A percentile compares a stretch with the other conserved stretches of the same genome.
Evolutionary conservation across 1,140 invertebrate genomes (phyloP).

Genomic region (Eurosta solidaginis): DNA sequence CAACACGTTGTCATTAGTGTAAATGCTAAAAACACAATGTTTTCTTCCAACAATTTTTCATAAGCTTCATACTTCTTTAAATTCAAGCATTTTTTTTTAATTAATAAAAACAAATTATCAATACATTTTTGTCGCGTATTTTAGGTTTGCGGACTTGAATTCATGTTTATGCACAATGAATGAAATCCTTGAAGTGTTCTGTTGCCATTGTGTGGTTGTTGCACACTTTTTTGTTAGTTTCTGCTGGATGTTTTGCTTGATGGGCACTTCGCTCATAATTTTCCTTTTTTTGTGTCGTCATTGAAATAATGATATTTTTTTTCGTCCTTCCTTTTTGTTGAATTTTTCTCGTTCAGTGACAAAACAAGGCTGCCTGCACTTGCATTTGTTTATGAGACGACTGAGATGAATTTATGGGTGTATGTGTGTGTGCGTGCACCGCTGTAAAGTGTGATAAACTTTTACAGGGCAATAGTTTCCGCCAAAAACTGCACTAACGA

Average conservation of each 20-base stretch:
- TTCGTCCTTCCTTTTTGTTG: background rate
- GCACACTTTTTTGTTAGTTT: background rate
- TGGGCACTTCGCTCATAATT: too few relatives aligned
- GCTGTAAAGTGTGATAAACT: slow-evolving; percentile 13
- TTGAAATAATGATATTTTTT: slow-evolving; percentile 14
- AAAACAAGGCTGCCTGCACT: background rate
- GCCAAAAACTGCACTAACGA: background rate
- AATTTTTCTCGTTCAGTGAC: background rate
- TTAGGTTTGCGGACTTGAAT: slow-evolving; percentile 1
- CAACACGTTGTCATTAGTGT: background rate
- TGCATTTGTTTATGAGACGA: background rate
- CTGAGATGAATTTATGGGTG: background rate
- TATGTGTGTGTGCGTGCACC: background rate
- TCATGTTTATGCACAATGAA: too few relatives aligned
- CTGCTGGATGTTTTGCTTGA: too few relatives aligned
- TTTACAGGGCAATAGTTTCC: background rate
- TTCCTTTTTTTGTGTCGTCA: background rate
- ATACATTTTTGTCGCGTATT: background rate
- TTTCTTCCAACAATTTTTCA: background rate
- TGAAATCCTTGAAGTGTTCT: slow-evolving; percentile 20
- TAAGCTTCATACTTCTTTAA: background rate
- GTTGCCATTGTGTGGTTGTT: background rate
- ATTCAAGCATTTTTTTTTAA: background rate
- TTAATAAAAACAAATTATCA: background rate
- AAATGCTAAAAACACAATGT: background rate